These are phyloP conservation scores for Heptranchias perlo DNA, from an alignment of 2,113 vertebrate genomes.

Conservation along the genomic window DNA sequence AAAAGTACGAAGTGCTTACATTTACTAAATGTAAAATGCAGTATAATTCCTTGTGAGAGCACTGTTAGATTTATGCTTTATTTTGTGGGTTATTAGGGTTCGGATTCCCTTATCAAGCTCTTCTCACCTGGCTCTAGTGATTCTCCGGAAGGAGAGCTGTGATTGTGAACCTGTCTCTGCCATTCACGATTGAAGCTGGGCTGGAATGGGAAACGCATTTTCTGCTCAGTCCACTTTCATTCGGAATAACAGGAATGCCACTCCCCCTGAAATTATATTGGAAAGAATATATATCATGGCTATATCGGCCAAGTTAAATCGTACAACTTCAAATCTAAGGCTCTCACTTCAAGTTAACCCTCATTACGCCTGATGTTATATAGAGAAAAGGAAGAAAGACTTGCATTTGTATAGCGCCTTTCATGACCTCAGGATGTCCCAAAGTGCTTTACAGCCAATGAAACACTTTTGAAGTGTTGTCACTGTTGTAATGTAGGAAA, in stretches of 20 bases:
- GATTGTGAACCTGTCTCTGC: not conserved
- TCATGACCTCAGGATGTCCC: not conserved
- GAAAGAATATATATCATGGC: not conserved
- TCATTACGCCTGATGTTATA: not conserved
- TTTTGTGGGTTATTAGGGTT: not conserved
- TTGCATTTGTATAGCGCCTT: not conserved
- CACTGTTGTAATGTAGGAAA: no score
- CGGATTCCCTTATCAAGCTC: not conserved
- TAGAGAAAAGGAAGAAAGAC: not conserved
- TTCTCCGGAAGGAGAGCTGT: not conserved
- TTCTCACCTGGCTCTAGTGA: not conserved
- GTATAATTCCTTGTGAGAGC: not conserved
- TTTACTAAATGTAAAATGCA: not conserved
- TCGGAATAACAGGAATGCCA: not conserved
- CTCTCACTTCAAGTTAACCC: not conserved
- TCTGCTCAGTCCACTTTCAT: not conserved
- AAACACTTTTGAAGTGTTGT: not conserved
- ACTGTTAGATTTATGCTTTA: not conserved
- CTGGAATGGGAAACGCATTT: not conserved
- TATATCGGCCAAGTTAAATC: not conserved
- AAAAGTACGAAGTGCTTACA: not conserved
- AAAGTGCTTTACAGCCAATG: not conserved
- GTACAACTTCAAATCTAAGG: not conserved
- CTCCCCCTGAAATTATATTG: not conserved
- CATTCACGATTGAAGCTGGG: not conserved